Base-by-base conservation (phyloP, 2,888 invertebrate genomes). In the Polia nebulosa region DNA sequence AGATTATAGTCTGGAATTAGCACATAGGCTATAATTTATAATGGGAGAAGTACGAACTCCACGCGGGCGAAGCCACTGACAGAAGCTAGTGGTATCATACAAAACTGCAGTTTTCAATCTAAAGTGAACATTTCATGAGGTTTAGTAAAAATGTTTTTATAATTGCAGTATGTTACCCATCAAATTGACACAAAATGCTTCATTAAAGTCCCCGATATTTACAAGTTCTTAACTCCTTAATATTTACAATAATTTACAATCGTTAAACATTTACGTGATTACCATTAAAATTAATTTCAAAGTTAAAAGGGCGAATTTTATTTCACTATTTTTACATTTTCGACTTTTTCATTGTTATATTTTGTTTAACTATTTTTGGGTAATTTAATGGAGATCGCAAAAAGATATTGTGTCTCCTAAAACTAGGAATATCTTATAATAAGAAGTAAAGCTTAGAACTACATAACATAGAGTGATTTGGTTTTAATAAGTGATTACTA, bases 221-320 rank as follows among this genome's bases (percentile, higher is more conserved):
- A 70, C 41, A 81, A 36, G 41, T 70, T 63, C 68, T 61, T 83
- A 70, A 74, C 22, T 70, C 15, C 44, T 56, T 77, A 63, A 59
- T 81, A 83, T 82, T 76, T 80, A 84, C 84, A 80, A 78, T 68
- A 78, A 78, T 81, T 53, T 81, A 81, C 83, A 81, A 39, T 55
- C 11, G 47, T 56, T 55, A 36, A 29, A 39, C n/a, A 56, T 44
- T 57, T 34, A 44, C 8, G 17, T 77, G 44, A 20, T 32, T 52
- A 56, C 9, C 3, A 13, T 53, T 57, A 57, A 47, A 71, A 13
- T 20, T 47, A 45, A 53, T 57, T 34, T 47, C n/a, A 51, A 55
- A 65, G 17, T 64, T 17, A 36, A 25, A 13, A 15, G 13, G 7
- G 13, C 22, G 11, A 4, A 13, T 39, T 39, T 11, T 27, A 13